Conservation (phyloP, 1,140 invertebrate species). For the Drosophila lini region DNA sequence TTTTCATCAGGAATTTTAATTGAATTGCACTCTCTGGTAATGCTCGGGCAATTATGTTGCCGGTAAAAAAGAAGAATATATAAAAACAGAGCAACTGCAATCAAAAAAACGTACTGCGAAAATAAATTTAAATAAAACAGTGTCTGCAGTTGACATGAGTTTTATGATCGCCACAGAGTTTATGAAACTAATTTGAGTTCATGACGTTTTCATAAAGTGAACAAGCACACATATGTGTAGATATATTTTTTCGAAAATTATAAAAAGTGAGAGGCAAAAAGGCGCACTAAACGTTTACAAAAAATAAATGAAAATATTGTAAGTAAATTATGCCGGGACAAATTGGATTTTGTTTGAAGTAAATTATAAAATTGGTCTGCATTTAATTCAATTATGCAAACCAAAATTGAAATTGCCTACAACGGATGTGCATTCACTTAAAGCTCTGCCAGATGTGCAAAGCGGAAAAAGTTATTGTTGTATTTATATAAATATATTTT, state of each 20-base stretch:
- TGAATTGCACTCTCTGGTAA: constrained; percentile 55
- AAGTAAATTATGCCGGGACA: constrained; percentile 50
- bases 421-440: constrained; percentile 15
- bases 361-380: constrained; percentile 50
- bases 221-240: background rate
- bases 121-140: constrained; percentile 44
- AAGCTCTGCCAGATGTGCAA: constrained; percentile 13
- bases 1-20: constrained; percentile 51
- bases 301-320: constrained; percentile 41
- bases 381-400: constrained; percentile 51
- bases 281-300: constrained; percentile 13
- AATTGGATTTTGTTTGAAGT: constrained; percentile 62
- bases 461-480: background rate
- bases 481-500: background rate
- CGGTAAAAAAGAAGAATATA: constrained; percentile 3
- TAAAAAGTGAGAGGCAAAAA: constrained; percentile 26
- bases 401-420: constrained; percentile 17
- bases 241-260: constrained; percentile 3
- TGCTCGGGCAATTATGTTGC: constrained; percentile 60
- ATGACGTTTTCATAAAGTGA: constrained; percentile 43
- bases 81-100: constrained; percentile 5
- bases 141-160: constrained; percentile 41
- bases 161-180: constrained; percentile 51
- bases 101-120: constrained; percentile 14
- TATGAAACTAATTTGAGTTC: constrained; percentile 60